These are phyloP conservation scores for Epirrita christyi DNA, from an alignment of 2,888 invertebrate species.

Conservation along the genomic window DNA sequence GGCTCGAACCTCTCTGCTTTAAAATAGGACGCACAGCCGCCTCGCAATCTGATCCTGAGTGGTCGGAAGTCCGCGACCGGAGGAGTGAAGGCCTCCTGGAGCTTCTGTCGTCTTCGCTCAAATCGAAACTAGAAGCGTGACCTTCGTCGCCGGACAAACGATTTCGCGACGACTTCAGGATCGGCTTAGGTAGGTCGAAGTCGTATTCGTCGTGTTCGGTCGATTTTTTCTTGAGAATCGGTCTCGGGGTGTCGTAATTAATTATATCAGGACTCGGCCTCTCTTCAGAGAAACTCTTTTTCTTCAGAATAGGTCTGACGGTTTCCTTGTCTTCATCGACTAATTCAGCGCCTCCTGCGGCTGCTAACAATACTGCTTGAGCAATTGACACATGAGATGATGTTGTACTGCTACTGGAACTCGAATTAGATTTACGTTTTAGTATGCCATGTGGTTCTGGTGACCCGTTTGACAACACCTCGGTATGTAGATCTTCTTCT, in stretches of 20 bases:
- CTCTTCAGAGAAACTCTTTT: slow-evolving; percentile 91
- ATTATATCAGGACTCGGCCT: slow-evolving; percentile 80
- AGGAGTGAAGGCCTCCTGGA: slow-evolving; percentile 84
- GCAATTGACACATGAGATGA: slow-evolving; percentile 88
- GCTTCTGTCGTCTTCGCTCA: slow-evolving; percentile 82
- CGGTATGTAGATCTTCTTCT: slow-evolving; percentile 86
- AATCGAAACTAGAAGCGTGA: slow-evolving; percentile 81
- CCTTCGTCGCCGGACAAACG: slow-evolving; percentile 86
- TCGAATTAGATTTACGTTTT: slow-evolving; percentile 91
- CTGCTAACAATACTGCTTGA: slow-evolving; percentile 87
- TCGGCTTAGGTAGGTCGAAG: slow-evolving; percentile 90
- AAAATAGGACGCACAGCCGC: slow-evolving; percentile 86
- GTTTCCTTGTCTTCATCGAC: slow-evolving; percentile 84
- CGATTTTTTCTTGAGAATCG: slow-evolving; percentile 95
- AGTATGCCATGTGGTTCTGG: slow-evolving; percentile 92
- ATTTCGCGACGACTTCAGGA: slow-evolving; percentile 90
- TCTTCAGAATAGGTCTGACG: slow-evolving; percentile 92
- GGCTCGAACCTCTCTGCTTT: slow-evolving; percentile 86
- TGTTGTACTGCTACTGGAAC: slow-evolving; percentile 86
- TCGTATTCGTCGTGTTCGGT: slow-evolving; percentile 90
- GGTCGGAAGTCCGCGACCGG: slow-evolving; percentile 81
- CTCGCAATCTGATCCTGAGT: slow-evolving; percentile 84
- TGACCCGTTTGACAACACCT: slow-evolving; percentile 86
- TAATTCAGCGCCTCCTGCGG: slow-evolving; percentile 85
- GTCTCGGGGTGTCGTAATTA: slow-evolving; percentile 85